phyloP scores from a whole-genome alignment of 64 coral and sea anemone species.

The Pachyseris speciosa region DNA sequence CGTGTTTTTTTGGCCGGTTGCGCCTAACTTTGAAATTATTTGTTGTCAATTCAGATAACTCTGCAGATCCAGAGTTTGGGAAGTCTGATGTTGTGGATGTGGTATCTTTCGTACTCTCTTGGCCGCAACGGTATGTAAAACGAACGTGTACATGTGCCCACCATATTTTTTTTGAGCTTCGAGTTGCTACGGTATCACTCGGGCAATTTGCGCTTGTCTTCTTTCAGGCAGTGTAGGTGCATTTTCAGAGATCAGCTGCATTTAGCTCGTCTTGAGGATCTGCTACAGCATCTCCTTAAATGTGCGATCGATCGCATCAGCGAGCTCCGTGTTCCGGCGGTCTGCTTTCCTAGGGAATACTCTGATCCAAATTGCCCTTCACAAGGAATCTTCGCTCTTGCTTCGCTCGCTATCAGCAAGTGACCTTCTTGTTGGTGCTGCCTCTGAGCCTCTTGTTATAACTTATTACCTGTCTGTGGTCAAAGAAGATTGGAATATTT shows the following conservation, averaged over 20 bases:
- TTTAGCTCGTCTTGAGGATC: constrained; percentile 84
- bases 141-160: not conserved
- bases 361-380: too few species aligned
- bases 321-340: constrained; percentile 39
- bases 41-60: constrained; percentile 71
- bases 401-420: too few species aligned
- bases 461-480: too few species aligned
- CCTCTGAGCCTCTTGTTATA: too few species aligned
- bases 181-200: not conserved
- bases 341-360: too few species aligned
- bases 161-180: too few species aligned
- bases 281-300: constrained; percentile 74
- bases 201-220: not conserved
- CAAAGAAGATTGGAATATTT: too few species aligned
- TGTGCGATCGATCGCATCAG: constrained; percentile 74
- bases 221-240: constrained; percentile 89
- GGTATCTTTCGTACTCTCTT: constrained; percentile 89
- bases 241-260: constrained; percentile 94
- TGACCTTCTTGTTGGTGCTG: too few species aligned
- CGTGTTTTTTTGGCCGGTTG: not conserved
- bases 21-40: not conserved
- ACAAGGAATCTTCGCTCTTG: too few species aligned
- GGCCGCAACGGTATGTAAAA: constrained; percentile 86
- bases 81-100: constrained; percentile 87
- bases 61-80: constrained; percentile 83